Evolutionary conservation across 2,797 vertebrate species (phyloP).

Genomic region (Allobates femoralis): DNA sequence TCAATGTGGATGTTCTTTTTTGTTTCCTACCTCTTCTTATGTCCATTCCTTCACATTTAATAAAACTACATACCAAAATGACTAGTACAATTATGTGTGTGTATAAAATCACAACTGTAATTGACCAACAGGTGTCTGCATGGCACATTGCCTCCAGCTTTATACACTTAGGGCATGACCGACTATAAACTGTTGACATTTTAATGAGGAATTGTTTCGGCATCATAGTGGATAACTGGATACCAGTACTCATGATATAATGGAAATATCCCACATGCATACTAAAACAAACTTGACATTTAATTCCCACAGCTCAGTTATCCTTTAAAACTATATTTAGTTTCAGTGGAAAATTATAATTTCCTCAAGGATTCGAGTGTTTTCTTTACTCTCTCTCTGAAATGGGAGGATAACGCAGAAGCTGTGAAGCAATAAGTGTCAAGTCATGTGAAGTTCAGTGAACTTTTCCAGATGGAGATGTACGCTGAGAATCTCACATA

Average conservation of each 20-base stretch:
- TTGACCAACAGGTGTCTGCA: background rate
- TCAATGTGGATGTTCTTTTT: no score
- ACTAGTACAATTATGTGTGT: background rate
- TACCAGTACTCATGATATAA: slow-evolving; percentile 30
- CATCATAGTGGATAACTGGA: slow-evolving; percentile 5
- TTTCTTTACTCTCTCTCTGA: slow-evolving; percentile 40
- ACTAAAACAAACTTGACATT: slow-evolving; percentile 32
- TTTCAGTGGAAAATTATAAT: slow-evolving; percentile 51
- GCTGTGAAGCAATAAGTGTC: slow-evolving; percentile 56
- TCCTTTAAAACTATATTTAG: slow-evolving; percentile 52
- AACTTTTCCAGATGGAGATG: slow-evolving; percentile 41
- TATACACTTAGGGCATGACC: background rate
- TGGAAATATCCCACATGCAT: slow-evolving; percentile 44
- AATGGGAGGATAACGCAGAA: slow-evolving; percentile 46
- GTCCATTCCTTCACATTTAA: no score
- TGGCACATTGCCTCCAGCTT: background rate
- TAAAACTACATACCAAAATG: background rate
- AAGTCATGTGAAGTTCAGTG: slow-evolving; percentile 40
- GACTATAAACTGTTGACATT: background rate
- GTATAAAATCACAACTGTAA: background rate
- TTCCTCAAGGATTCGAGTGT: slow-evolving; percentile 52
- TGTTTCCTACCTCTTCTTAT: no score
- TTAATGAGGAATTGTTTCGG: background rate
- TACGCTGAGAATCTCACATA: slow-evolving; percentile 3
- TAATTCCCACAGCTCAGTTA: slow-evolving; percentile 36